Base-by-base conservation (phyloP, 1,140 invertebrate species). In the Platyscapa corneri region DNA sequence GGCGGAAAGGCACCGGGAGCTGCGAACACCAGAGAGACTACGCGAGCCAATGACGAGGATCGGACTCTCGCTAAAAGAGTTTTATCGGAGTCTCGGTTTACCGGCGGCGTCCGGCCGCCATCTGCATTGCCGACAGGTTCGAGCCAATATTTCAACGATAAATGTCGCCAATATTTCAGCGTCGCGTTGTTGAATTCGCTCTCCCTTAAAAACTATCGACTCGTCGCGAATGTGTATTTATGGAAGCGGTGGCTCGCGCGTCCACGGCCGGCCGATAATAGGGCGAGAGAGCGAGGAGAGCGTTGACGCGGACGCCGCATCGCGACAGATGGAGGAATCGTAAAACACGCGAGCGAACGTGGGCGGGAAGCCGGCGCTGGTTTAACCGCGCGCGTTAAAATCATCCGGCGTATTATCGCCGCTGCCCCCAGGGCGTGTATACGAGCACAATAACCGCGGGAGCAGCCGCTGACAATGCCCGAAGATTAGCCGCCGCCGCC, bases 261-360 rank as follows among this genome's bases (percentile, higher is more conserved):
- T n/a, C 0, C 16, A 3, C 10, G 23, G 37, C 18, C 0, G 6
- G 0, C 3, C 18, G 34, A 72, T 67, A 67, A 39, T 37, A 39
- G 14, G 37, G n/a, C 16, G 56, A 70, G n/a, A 72, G 70, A 37
- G 14, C 67, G 20, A 60, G 56, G 3, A 27, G 3, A 60, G 37
- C 39, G 5, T 12, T 46, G 6, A 46, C 42, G 42, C 5, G 5
- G 37, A 74, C 5, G 27, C 70, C 0, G 39, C 37, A 42, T 74
- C 70, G 37, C 70, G 39, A 74, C 70, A 74, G 70, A 42, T 74
- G 70, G 70, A 74, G 70, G 23, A 74, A 74, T 74, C 70, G 23
- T 74, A 74, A 74, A 74, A 74, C 27, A 32, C 27, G 70, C 39
- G 37, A 30, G 14, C 23, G 37, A 34, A 32, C 20, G 37, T 74